These are phyloP conservation scores for Ferrisia virgata DNA, from an alignment of 2,888 invertebrate species.

Conservation along the genomic window DNA sequence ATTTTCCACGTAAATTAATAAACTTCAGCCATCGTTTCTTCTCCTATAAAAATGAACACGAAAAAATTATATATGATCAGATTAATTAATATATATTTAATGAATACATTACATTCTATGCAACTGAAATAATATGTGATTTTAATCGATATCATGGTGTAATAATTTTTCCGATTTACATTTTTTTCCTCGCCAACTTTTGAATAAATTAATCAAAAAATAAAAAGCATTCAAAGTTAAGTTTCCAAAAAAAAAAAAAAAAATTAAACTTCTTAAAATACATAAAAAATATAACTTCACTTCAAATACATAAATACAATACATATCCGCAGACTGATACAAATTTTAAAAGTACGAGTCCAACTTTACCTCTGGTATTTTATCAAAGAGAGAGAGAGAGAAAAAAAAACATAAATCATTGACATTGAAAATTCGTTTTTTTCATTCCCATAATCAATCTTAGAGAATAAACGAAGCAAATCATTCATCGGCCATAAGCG, in stretches of 20 bases:
- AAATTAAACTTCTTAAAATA: conserved; percentile 13
- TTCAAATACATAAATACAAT: conserved; percentile 11
- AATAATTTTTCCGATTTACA: neutral
- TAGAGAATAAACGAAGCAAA: neutral
- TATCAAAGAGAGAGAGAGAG: no score
- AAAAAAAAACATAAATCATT: neutral
- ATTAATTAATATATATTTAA: conserved; percentile 7
- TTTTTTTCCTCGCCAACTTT: neutral
- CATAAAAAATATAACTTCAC: neutral
- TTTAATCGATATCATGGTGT: conserved; percentile 9
- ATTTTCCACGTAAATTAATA: neutral
- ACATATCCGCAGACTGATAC: neutral
- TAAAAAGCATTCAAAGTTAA: neutral
- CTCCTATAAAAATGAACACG: neutral
- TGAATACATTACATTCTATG: conserved; percentile 13
- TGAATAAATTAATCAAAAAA: neutral
- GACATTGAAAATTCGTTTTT: neutral
- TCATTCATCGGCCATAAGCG: conserved; percentile 9
- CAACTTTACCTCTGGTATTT: neutral
- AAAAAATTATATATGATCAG: conserved; percentile 14
- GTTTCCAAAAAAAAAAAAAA: neutral
- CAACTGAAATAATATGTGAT: conserved; percentile 18
- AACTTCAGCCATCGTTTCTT: neutral
- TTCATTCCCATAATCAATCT: neutral
- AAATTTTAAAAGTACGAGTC: neutral